Evolutionary conservation across 2,888 invertebrate genomes (phyloP).

Genomic region (Malthinus flaveolus): DNA sequence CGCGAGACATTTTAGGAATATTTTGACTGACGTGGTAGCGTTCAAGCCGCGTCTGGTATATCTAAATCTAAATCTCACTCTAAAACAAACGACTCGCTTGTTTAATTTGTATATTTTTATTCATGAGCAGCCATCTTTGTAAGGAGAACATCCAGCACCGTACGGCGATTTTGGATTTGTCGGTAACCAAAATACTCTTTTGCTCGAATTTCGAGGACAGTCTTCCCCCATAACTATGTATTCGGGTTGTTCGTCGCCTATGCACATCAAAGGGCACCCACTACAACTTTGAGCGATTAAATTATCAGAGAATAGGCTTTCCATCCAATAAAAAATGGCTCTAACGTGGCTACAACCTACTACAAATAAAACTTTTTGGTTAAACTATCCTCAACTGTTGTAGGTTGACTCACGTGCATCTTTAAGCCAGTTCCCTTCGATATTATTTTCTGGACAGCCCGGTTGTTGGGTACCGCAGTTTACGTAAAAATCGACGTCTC

Average conservation of each 20-base stretch:
- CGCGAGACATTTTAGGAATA: too few species aligned
- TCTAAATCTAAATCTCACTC: too few species aligned
- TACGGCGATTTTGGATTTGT: neutral
- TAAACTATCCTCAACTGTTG: too few species aligned
- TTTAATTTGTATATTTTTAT: too few species aligned
- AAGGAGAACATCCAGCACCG: neutral
- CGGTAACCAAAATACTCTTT: neutral
- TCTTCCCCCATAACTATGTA: constrained; percentile 4
- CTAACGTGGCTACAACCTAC: neutral
- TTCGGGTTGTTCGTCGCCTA: neutral
- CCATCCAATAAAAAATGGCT: neutral
- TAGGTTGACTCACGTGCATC: too few species aligned
- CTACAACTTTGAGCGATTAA: neutral
- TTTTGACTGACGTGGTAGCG: too few species aligned
- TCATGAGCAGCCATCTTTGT: neutral
- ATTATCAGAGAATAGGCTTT: neutral
- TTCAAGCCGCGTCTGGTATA: too few species aligned
- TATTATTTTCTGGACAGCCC: neutral
- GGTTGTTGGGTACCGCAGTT: constrained; percentile 13
- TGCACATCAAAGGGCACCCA: neutral
- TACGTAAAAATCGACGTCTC: constrained; percentile 12
- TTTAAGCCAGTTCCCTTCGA: too few species aligned
- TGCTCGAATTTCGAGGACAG: neutral
- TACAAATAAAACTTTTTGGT: too few species aligned
- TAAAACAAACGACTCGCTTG: too few species aligned